Conservation (phyloP, 2,888 invertebrate species). For the Myopa testacea region DNA sequence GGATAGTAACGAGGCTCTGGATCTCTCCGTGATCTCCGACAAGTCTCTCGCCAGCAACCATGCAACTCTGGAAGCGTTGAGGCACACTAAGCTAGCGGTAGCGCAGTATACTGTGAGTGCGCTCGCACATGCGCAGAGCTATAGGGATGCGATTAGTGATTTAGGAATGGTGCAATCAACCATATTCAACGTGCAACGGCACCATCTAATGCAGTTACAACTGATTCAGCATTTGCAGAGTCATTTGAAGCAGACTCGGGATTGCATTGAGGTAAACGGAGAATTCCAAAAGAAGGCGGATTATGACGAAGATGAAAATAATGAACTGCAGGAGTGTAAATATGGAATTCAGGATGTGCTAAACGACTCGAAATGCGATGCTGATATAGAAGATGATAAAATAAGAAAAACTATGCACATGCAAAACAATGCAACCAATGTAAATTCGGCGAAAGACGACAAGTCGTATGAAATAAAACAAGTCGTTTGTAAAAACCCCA, state of each 20-base stretch:
- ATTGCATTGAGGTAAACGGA: constrained; percentile 48
- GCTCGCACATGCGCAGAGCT: constrained; percentile 81
- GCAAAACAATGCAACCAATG: constrained; percentile 53
- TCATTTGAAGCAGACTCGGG: constrained; percentile 72
- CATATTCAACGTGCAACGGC: constrained; percentile 93
- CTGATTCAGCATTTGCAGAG: constrained; percentile 94
- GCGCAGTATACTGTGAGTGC: constrained; percentile 94
- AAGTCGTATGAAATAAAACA: constrained; percentile 12
- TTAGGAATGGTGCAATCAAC: constrained; percentile 89
- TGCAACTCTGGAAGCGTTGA: constrained; percentile 91
- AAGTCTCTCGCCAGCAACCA: constrained; percentile 71
- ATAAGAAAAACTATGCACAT: constrained; percentile 61
- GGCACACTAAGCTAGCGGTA: constrained; percentile 83
- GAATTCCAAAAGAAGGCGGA: constrained; percentile 35
- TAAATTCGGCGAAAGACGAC: constrained; percentile 34
- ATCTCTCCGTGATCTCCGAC: constrained; percentile 61
- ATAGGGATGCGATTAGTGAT: constrained; percentile 84
- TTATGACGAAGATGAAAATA: constrained; percentile 29
- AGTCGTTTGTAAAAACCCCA: neutral
- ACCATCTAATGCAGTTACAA: constrained; percentile 94
- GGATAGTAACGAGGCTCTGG: constrained; percentile 63
- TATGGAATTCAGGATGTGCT: neutral
- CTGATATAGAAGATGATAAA: constrained; percentile 41
- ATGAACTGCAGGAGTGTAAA: neutral
- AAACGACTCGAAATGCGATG: neutral